Conservation (phyloP, 2,888 invertebrate species). For the Aleiodes testaceus region DNA sequence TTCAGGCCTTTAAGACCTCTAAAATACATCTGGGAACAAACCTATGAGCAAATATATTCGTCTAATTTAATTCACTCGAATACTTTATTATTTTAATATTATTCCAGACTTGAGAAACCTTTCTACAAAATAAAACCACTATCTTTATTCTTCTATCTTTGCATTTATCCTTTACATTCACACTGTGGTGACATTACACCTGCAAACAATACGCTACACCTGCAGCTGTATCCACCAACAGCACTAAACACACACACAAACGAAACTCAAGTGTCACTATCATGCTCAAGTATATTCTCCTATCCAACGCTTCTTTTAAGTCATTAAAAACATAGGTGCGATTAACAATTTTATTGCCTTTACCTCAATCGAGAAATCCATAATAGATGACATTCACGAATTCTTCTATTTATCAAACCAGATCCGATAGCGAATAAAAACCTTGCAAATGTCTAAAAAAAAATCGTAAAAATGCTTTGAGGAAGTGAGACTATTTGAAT, state of each 20-base stretch:
- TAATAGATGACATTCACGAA: conserved; percentile 8
- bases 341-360: conserved; percentile 39
- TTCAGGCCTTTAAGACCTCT: conserved; percentile 39
- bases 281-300: conserved; percentile 6
- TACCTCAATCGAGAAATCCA: conserved; percentile 45
- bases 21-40: no score
- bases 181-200: conserved; percentile 36
- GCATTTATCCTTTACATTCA: conserved; percentile 6
- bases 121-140: conserved; percentile 12
- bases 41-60: no score
- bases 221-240: conserved; percentile 51
- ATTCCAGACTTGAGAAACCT: conserved; percentile 1
- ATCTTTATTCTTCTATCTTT: conserved; percentile 6
- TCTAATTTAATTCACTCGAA: no score
- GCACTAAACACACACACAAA: conserved; percentile 32
- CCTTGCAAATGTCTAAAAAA: no score
- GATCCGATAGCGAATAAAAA: no score
- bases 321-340: conserved; percentile 42
- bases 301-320: conserved; percentile 7
- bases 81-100: neutral
- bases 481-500: no score
- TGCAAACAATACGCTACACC: conserved; percentile 46
- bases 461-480: no score
- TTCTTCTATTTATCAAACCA: no score
- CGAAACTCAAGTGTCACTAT: conserved; percentile 43